Base-by-base conservation (phyloP, 1,140 invertebrate genomes). In the Calliphora vicina region DNA sequence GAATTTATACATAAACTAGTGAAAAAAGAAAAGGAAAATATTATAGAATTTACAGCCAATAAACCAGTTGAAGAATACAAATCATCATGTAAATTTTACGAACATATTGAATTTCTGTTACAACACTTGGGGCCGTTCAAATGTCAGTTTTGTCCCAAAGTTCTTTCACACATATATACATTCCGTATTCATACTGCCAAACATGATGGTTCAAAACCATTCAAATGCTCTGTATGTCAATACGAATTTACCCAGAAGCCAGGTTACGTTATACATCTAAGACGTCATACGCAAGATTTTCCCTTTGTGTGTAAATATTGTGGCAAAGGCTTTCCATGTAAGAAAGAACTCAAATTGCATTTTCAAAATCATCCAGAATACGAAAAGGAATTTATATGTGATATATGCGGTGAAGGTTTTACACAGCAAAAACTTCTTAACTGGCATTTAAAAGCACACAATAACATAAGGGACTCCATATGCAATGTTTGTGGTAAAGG, bases 401-500 rank as follows among this genome's bases (percentile, higher is more conserved):
- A 67, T 25, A 81, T 84, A 20, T 84, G 84, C 5, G 72, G 72
- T 57, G 80, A 87, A 84, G 81, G 71, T 29, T 25, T 87, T 87
- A 73, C 85, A 67, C 78, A 84, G 81, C 80, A 83, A 78, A 23
- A 83, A 80, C 20, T 72, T 80, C 9, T 84, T 84, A 17, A 84
- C 82, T 26, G 85, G 23, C 86, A 87, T 83, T 83, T 87, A 43
- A 87, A 87, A 57, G 85, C 82, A 0, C 86, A 87, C 23, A 73
- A 87, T 13, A 84, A 87, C 29, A 85, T 87, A 67, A 82, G 86
- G 0, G 85, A 87, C 80, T 87, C 87, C 45, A 84, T 84, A 20
- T 87, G 86, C 29, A 84, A 87, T 82, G 80, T 87, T n/a, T 87
- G 86, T 61, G 82, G 84, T 20, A 87, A 87, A 83, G 81, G 78